Conservation (phyloP, 1,140 invertebrate species). For the Pogonomyrmex barbatus region DNA sequence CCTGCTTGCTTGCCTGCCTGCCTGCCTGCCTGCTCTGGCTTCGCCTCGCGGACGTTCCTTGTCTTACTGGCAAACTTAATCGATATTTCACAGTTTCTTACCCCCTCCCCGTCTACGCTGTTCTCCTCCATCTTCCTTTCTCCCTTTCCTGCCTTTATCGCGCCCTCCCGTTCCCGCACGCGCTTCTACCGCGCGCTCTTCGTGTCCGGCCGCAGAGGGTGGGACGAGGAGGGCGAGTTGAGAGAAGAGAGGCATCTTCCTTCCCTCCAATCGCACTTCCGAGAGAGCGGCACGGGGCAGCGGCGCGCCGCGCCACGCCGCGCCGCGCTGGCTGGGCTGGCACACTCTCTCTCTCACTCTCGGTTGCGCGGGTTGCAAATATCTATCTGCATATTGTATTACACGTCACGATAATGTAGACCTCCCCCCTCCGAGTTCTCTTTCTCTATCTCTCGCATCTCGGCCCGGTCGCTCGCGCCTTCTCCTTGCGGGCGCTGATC, state of each 20-base stretch:
- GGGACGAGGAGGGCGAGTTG: constrained; percentile 61
- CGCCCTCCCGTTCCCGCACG: constrained; percentile 47
- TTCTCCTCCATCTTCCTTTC: constrained; percentile 68
- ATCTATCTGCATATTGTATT: constrained; percentile 84
- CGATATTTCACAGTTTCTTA: constrained; percentile 87
- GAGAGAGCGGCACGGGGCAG: constrained; percentile 74
- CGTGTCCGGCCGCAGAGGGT: constrained; percentile 84
- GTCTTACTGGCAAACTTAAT: constrained; percentile 87
- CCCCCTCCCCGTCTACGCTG: constrained; percentile 79
- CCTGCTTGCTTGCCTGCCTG: constrained; percentile 64
- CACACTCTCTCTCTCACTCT: constrained; percentile 66
- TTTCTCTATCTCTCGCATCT: constrained; percentile 49
- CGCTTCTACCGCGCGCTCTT: constrained; percentile 69
- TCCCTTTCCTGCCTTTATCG: constrained; percentile 60
- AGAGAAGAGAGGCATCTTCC: constrained; percentile 80
- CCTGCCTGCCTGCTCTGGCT: constrained; percentile 72
- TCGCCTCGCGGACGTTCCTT: constrained; percentile 85
- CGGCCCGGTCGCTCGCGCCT: constrained; percentile 22
- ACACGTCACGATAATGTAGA: constrained; percentile 81
- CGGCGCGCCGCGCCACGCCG: constrained; percentile 34
- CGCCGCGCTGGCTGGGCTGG: constrained; percentile 63
- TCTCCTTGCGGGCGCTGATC: constrained; percentile 51
- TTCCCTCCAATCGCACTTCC: constrained; percentile 83
- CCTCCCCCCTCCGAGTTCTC: constrained; percentile 46
- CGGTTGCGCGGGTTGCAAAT: constrained; percentile 79